Conservation (phyloP, 2,113 vertebrate genomes). For the Platycercus adscitus region DNA sequence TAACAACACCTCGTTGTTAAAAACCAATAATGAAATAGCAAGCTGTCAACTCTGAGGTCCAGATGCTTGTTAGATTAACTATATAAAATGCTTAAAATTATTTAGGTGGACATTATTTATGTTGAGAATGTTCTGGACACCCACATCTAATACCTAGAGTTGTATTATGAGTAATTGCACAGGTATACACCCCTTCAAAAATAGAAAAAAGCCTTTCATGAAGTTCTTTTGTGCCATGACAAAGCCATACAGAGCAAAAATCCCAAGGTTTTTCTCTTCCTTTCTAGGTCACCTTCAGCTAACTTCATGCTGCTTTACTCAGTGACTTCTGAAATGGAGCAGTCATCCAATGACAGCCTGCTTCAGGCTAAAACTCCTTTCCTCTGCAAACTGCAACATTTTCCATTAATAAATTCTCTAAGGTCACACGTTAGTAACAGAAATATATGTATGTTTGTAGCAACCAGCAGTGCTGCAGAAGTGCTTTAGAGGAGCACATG, state of each 20-base stretch:
- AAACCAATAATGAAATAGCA: not conserved
- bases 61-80: not conserved
- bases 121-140: not conserved
- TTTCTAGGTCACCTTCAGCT: slow-evolving; percentile 43
- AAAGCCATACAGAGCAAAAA: not conserved
- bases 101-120: not conserved
- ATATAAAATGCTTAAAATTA: not conserved
- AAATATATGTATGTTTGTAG: not conserved
- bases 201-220: not conserved
- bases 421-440: not conserved
- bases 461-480: not conserved
- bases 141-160: not conserved
- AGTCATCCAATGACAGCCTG: not conserved
- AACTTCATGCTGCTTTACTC: not conserved
- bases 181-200: not conserved
- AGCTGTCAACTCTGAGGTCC: not conserved
- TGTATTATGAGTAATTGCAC: not conserved
- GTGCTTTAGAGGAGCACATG: not conserved
- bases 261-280: not conserved
- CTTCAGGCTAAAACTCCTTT: slow-evolving; percentile 7
- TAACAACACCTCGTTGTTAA: not conserved
- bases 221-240: not conserved
- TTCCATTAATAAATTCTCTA: not conserved
- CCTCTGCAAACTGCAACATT: not conserved
- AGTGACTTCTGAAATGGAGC: not conserved